phyloP scores from a whole-genome alignment of 2,113 vertebrate species.

The Istiophorus platypterus region DNA sequence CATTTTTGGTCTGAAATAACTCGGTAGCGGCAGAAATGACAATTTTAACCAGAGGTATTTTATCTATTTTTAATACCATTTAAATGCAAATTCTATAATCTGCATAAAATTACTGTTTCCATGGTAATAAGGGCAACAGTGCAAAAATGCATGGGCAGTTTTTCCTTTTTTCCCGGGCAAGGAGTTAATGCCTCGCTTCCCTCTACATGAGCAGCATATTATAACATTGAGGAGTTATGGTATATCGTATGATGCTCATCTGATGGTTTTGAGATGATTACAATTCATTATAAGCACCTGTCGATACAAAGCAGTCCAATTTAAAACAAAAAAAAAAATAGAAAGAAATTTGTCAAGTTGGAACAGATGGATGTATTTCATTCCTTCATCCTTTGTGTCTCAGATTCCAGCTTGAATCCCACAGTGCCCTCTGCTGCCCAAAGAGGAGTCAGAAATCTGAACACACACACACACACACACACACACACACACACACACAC shows the following conservation, averaged over 20 bases:
- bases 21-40: constrained; percentile 51
- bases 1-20: constrained; percentile 49
- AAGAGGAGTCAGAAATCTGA: not conserved
- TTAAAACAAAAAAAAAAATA: constrained; percentile 4
- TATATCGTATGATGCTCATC: not conserved
- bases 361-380: constrained; percentile 24
- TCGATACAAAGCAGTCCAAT: not conserved
- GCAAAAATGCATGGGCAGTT: constrained; percentile 44
- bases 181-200: constrained; percentile 26
- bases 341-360: not conserved
- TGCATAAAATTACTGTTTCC: constrained; percentile 63
- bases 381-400: not conserved
- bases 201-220: constrained; percentile 1
- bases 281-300: not conserved
- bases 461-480: not conserved
- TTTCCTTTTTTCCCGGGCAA: constrained; percentile 11
- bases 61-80: constrained; percentile 66
- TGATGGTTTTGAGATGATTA: not conserved
- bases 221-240: not conserved
- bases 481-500: not conserved
- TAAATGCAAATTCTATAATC: constrained; percentile 74
- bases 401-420: constrained; percentile 35
- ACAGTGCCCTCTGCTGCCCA: constrained; percentile 74
- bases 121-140: constrained; percentile 63
- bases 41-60: constrained; percentile 52